Base-by-base conservation (phyloP, 1,140 invertebrate genomes). In the Papilio aristodemus region DNA sequence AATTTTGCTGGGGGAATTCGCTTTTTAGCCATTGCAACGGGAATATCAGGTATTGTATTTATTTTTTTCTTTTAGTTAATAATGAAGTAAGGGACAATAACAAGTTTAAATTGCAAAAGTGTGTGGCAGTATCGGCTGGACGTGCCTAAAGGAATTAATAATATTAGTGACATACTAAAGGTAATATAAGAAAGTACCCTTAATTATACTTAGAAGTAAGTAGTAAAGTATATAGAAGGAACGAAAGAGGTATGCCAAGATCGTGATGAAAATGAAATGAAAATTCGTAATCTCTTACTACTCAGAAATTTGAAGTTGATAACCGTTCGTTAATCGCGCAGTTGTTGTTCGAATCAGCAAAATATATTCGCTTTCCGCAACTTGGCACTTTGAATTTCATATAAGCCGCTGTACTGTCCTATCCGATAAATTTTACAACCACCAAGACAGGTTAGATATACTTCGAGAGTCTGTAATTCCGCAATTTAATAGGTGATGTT, bases 401-500 rank as follows among this genome's bases (percentile, higher is more conserved):
- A 54, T 25, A 11, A 54, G 9, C 17, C 19, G 22, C 19, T 54
- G 46, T 25, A 11, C 11, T 22, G 22, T 54, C 3, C 19, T 25
- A 25, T 25, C 11, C 46, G 46, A 54, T 54, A 54, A 46, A 54
- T 22, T 54, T 54, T 54, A 54, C 46, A 54, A 54, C 46, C 22
- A 22, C 17, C 9, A 54, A 54, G 46, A 54, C 3, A 19, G 19
- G 17, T 11, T 25, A 22, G 46, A 54, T 54, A 25, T 10, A 2
- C 46, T 11, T 54, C 19, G 19, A 54, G 22, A 54, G 19, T 22
- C 10, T 17, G 19, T 54, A 19, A 54, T 25, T 13, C 19, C 11
- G 46, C 9, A 25, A 22, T 50, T 22, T 13, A 22, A 19, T 13
- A 46, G 14, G 9, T 14, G 22, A 54, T 54, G 43, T 54, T 54